phyloP scores from a whole-genome alignment of 2,797 vertebrate species.

The Gymnopithys bicolor region DNA sequence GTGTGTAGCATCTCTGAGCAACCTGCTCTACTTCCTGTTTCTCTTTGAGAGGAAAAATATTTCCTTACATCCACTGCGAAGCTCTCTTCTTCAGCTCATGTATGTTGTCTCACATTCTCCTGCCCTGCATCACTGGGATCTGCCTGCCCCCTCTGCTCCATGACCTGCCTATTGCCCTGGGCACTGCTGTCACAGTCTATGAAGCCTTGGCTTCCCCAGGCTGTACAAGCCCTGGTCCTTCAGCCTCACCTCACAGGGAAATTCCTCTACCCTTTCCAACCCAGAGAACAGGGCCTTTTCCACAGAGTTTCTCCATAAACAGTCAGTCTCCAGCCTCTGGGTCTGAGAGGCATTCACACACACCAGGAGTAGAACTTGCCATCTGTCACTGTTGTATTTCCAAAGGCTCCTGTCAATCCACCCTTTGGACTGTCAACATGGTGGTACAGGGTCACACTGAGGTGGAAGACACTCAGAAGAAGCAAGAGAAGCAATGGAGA shows the following conservation, averaged over 20 bases:
- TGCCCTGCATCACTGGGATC: background rate
- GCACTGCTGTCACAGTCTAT: background rate
- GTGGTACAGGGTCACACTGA: background rate
- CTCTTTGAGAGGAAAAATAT: background rate
- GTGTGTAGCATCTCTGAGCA: background rate
- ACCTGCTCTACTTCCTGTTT: background rate
- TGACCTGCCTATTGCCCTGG: background rate
- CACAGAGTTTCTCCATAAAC: background rate
- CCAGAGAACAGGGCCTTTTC: background rate
- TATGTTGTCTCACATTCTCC: background rate
- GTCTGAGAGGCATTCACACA: background rate
- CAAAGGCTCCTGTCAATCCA: background rate
- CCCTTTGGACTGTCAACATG: background rate
- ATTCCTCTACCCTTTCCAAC: background rate
- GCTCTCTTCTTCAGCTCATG: background rate
- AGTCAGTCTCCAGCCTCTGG: background rate
- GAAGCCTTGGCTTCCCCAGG: background rate
- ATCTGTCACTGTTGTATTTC: background rate
- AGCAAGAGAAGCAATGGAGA: background rate
- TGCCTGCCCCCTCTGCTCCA: background rate
- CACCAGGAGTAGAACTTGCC: background rate
- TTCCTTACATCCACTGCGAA: background rate
- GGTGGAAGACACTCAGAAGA: background rate
- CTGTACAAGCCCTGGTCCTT: background rate
- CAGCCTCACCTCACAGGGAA: background rate